Base-by-base conservation (phyloP, 1,140 invertebrate genomes). In the Plectrocnemia conspersa region DNA sequence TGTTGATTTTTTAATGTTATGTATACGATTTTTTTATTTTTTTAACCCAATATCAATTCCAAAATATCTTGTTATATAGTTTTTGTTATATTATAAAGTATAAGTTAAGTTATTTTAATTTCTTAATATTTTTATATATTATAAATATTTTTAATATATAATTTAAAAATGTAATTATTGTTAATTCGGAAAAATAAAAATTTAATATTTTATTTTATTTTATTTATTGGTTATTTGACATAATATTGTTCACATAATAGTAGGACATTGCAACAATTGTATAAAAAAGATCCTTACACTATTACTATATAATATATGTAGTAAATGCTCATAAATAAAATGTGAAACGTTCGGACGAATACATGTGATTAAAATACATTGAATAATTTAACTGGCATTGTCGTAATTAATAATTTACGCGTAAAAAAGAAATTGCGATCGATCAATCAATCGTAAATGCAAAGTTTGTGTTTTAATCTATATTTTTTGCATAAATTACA, bases 141-240 rank as follows among this genome's bases (percentile, higher is more conserved):
- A 9, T 13, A 7, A 29, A 29, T 29, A 29, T 7, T 29, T 29
- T 29, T 29, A 29, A 29, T 29, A 9, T 32, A 9, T 40, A 40
- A 40, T 9, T 5, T 13, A 40, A 40, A 40, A 6, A 40, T 40
- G 6, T 7, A 15, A 5, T 3, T 29, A 42, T 57, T 57, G 32
- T 57, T 57, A 29, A 57, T 58, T 7, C 6, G 6, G 5, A 9
- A 38, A 6, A 42, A 42, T 6, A 42, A 42, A 42, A 19, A 6
- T 15, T 16, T 42, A 19, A 7, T 49, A 38, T 21, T 3, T 45
- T 45, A 27, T 22, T 23, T 18, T 15, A n/a, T 45, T 19, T 38
- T 53, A 56, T 60, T 60, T 60, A 60, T 60, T 60, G 58, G 58
- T 60, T 60, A 60, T 47, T 58, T 38, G 58, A 56, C 49, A 56